phyloP scores from a whole-genome alignment of 2,797 vertebrate species.

The Aythya fuligula region DNA sequence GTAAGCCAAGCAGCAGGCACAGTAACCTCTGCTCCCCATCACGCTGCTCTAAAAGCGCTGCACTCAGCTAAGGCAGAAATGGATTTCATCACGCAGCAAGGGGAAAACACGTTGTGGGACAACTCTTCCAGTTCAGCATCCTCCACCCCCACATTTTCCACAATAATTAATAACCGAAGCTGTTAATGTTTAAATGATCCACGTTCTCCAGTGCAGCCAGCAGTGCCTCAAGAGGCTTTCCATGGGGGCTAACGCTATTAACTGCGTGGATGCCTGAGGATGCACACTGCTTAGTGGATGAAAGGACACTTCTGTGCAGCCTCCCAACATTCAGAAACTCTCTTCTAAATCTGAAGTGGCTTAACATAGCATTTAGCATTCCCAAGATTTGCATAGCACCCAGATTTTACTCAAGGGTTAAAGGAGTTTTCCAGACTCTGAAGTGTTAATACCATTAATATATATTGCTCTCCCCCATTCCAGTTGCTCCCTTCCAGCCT shows the following conservation, averaged over 20 bases:
- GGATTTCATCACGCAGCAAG: background rate
- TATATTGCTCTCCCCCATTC: background rate
- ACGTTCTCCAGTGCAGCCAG: background rate
- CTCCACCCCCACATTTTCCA: slow-evolving; percentile 22
- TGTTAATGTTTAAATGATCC: slow-evolving; percentile 55
- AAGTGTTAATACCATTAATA: background rate
- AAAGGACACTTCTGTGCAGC: background rate
- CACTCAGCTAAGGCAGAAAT: slow-evolving; percentile 1
- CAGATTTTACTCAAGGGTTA: background rate
- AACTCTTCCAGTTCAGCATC: slow-evolving; percentile 13
- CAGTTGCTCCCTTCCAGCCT: background rate
- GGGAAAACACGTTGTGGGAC: background rate
- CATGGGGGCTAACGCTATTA: background rate
- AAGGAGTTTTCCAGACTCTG: background rate
- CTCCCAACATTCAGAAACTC: background rate
- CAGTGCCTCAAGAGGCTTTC: slow-evolving; percentile 20
- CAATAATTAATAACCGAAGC: slow-evolving; percentile 62
- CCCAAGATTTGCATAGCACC: rapidly evolving
- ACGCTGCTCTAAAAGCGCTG: rapidly evolving
- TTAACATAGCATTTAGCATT: background rate
- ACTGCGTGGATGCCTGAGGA: slow-evolving; percentile 32
- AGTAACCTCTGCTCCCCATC: slow-evolving; percentile 8
- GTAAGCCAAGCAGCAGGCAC: background rate
- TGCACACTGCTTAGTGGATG: background rate
- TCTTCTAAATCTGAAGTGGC: background rate